These are phyloP conservation scores for Artibeus jamaicensis DNA, from an alignment of 2,797 vertebrate species.

Conservation along the genomic window DNA sequence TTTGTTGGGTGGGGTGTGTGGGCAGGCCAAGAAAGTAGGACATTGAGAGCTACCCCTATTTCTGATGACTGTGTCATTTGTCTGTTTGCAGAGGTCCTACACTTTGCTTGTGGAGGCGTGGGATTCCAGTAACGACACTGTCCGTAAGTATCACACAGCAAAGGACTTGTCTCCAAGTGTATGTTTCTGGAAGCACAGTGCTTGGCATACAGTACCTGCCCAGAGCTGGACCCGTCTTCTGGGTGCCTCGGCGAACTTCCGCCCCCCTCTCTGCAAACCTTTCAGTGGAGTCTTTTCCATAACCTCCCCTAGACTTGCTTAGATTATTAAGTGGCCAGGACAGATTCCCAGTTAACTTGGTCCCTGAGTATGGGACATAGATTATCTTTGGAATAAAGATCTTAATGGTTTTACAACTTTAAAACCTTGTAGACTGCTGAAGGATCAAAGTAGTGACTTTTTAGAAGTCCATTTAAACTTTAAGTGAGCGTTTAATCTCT, in stretches of 20 bases:
- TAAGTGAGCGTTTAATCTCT: slow-evolving; percentile 75
- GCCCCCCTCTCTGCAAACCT: not conserved
- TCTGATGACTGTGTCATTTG: slow-evolving; percentile 74
- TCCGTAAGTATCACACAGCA: slow-evolving; percentile 86
- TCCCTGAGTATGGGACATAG: slow-evolving; percentile 48
- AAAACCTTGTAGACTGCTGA: slow-evolving; percentile 69
- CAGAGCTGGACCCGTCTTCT: not conserved
- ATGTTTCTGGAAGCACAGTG: not conserved
- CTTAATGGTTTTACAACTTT: slow-evolving; percentile 77
- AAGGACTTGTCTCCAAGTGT: not conserved
- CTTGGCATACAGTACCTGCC: not conserved
- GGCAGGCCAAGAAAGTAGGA: not conserved
- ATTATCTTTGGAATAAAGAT: slow-evolving; percentile 70
- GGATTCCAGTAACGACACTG: slow-evolving; percentile 95
- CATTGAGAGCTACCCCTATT: not conserved
- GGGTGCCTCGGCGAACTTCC: not conserved
- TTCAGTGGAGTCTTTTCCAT: not conserved
- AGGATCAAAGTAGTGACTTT: slow-evolving; percentile 77
- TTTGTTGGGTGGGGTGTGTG: not conserved
- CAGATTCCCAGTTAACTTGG: slow-evolving; percentile 38
- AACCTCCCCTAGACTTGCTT: not conserved
- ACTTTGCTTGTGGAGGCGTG: slow-evolving; percentile 96
- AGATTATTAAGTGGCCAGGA: slow-evolving; percentile 62
- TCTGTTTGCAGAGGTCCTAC: slow-evolving; percentile 94
- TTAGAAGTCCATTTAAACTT: slow-evolving; percentile 78